Conservation (phyloP, 1,140 invertebrate genomes). For the Steinernema feltiae region DNA sequence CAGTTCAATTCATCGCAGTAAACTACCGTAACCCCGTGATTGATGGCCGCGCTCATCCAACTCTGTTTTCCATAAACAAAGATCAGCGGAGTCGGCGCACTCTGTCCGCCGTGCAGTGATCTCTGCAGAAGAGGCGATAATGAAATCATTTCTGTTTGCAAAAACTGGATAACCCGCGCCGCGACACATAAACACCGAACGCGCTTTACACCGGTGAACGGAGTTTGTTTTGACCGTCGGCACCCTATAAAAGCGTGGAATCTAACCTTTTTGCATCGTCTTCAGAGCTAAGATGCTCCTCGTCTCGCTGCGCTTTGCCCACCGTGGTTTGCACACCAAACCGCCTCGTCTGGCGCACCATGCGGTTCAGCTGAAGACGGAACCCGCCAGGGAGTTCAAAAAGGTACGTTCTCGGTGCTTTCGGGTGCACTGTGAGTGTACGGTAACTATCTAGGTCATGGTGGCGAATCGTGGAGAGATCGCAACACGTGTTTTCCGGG, state of each 20-base stretch:
- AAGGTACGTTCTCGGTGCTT: background rate
- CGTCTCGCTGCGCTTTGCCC: background rate
- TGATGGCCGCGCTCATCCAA: too few relatives aligned
- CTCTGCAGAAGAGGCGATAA: too few relatives aligned
- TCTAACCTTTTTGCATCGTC: background rate
- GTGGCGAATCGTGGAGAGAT: conserved; percentile 69
- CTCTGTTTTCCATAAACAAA: too few relatives aligned
- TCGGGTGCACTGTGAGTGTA: background rate
- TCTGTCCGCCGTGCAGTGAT: too few relatives aligned
- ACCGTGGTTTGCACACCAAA: background rate
- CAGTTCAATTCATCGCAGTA: too few relatives aligned
- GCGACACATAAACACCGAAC: background rate
- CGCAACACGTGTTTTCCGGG: conserved; percentile 92
- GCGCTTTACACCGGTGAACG: background rate
- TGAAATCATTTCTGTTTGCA: too few relatives aligned
- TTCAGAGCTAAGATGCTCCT: background rate
- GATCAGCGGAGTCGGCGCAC: too few relatives aligned
- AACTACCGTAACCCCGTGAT: too few relatives aligned
- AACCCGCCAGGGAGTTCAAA: background rate
- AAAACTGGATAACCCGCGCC: background rate
- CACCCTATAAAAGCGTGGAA: background rate
- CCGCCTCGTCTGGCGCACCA: background rate
- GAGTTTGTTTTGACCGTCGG: background rate
- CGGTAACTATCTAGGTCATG: background rate
- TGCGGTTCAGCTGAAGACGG: background rate